Evolutionary conservation across 1,140 invertebrate species (phyloP), one percentile per base, ranked within the genome.

Genomic region (Pectinophora gossypiella): DNA sequence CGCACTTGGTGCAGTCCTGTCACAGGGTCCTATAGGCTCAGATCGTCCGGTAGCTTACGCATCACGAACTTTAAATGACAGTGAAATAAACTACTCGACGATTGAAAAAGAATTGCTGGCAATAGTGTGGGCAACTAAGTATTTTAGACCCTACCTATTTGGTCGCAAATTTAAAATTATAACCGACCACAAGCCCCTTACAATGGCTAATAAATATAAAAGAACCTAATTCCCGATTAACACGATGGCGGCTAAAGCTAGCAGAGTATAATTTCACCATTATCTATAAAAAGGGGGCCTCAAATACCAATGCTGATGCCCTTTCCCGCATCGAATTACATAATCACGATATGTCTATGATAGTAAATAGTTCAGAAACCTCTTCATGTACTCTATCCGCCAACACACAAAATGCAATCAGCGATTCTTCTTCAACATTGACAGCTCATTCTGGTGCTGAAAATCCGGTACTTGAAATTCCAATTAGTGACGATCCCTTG

Each of bases 71-170:
- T 19, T 53, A 15, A 54, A 48, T 20, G 19, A 35, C 12, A 38
- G 42, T 9, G 46, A 48, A 54, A 35, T 19, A 3, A 48, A 54
- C 18, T 53, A 79, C 64, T 68, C 47, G 45, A 71, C 58, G 13
- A 87, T 54, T 65, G 90, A 83, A 70, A 62, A 58, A 60, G 81
- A 87, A 6, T 47, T 85, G 7, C 38, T 77, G 40, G 73, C 61
- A 20, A 63, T 72, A 7, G 61, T 89, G 9, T 77, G 69, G 68
- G 78, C 80, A 9, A 68, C 87, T 7, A 72, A 85, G 52, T 59
- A 87, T 51, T 89, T 88, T 43, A 36, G 72, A 15, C 72, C 72
- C 3, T 79, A 81, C 57, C 22, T 82, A n/a, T 72, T 61, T 35
- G 76, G 75, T 19, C 57, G 22, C 32, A 65, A 70, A 56, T 80